Base-by-base conservation (phyloP, 2,797 vertebrate species). In the Jordanella pulchra region DNA sequence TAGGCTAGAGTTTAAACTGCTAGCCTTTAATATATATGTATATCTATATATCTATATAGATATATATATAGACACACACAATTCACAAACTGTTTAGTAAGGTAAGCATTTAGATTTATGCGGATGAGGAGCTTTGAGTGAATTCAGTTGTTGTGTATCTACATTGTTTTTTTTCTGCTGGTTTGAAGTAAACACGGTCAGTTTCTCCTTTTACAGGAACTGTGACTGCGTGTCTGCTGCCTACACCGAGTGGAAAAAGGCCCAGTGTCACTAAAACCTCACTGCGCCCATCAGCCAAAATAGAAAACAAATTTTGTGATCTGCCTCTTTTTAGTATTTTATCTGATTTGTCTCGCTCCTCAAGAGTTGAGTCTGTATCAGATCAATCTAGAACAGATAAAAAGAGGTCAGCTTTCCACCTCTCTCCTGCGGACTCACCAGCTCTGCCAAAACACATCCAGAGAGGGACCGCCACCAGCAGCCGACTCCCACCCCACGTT, bases 381-480 rank as follows among this genome's bases (percentile, higher is more conserved):
- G 18, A 9, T 50, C 18, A 7, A 10, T 23, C 48, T 50, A 50
- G 30, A 25, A 45, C 18, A 35, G 21, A 42, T 63, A 42, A 42
- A 25, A 42, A 25, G 35, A 42, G 60, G 35, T 15, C 35, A 42
- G 23, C 23, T 7, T 3, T n/a, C 12, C 63, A 28, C 18, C 18
- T 65, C 58, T 42, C 12, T 14, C n/a, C 10, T 64, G 18, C 39
- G 1, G 28, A 90, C 93, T 93, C 76, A 95, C 94, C 93, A 13
- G 73, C 91, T 55, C 67, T 81, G 51, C 89, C 91, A 25, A 94
- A 91, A 60, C 71, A 83, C 89, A 94, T 86, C 87, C 86, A 94
- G 25, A 95, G 72, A 61, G 77, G 79, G 35, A 93, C 4, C 1
- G 76, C 82, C 60, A 77, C 30, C 64, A 91, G 72, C 1, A 91